A percentile compares a stretch with the other conserved stretches of the same genome.
phyloP scores from a whole-genome alignment of 2,797 vertebrate species.

The Pygocentrus nattereri region DNA sequence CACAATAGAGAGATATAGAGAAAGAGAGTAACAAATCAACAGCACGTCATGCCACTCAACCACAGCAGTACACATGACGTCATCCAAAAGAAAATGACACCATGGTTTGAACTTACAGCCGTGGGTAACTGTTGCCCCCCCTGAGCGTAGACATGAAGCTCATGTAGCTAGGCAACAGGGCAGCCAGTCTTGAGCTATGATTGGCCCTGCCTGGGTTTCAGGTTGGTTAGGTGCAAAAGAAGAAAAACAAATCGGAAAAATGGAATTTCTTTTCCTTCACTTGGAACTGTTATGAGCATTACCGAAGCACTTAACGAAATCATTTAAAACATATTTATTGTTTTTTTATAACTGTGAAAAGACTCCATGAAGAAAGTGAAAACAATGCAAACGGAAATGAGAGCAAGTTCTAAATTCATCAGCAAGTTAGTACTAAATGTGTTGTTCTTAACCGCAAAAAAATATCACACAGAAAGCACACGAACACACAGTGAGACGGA shows the following conservation, averaged over 20 bases:
- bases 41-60: constrained; percentile 86
- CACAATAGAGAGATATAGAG: constrained; percentile 75
- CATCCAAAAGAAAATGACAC: constrained; percentile 85
- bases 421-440: background rate
- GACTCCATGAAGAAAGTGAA: constrained; percentile 8
- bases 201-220: constrained; percentile 82
- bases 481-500: constrained; percentile 9
- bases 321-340: background rate
- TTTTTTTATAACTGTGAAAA: background rate
- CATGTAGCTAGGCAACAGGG: constrained; percentile 71
- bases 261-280: constrained; percentile 69
- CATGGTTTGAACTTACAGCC: constrained; percentile 83
- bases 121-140: constrained; percentile 78
- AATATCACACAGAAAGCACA: constrained; percentile 22
- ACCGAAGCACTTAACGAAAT: constrained; percentile 13
- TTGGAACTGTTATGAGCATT: constrained; percentile 66
- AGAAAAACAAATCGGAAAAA: constrained; percentile 72
- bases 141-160: constrained; percentile 78
- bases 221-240: constrained; percentile 79
- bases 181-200: constrained; percentile 83
- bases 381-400: constrained; percentile 26
- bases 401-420: constrained; percentile 5
- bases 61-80: constrained; percentile 86
- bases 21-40: constrained; percentile 74
- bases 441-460: background rate